Percentiles rank a stretch among this genome's conserved stretches.
phyloP scores from a whole-genome alignment of 2,888 invertebrate species.

The Crematogaster levior region DNA sequence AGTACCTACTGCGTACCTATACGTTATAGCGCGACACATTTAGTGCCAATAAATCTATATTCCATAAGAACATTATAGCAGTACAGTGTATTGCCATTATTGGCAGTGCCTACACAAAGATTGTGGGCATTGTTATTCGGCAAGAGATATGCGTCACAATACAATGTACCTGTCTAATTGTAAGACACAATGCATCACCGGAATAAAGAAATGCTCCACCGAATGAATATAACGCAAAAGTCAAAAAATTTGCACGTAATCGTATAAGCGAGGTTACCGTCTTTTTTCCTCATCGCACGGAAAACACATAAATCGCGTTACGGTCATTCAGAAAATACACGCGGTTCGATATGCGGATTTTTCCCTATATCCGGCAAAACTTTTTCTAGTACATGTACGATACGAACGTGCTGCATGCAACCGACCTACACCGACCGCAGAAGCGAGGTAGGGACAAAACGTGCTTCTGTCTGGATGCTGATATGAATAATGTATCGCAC shows the following conservation, averaged over 20 bases:
- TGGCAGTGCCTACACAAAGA: slow-evolving; percentile 11
- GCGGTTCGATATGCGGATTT: slow-evolving; percentile 31
- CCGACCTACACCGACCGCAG: slow-evolving; percentile 43
- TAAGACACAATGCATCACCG: not conserved
- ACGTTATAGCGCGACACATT: slow-evolving; percentile 25
- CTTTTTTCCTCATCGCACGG: not conserved
- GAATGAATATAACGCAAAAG: not conserved
- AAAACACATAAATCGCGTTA: slow-evolving; percentile 29
- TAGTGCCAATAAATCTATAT: slow-evolving; percentile 41
- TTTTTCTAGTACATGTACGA: slow-evolving; percentile 21
- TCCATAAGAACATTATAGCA: slow-evolving; percentile 25
- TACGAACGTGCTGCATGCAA: not conserved
- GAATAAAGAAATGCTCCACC: not conserved
- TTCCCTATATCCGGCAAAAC: slow-evolving; percentile 30
- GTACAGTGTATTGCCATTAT: not conserved
- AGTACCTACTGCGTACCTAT: slow-evolving; percentile 3
- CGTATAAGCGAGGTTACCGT: not conserved
- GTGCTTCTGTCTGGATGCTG: slow-evolving; percentile 69
- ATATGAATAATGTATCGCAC: slow-evolving; percentile 74
- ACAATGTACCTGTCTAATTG: not conserved
- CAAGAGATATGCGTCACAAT: not conserved
- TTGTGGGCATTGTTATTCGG: not conserved
- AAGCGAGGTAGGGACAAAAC: slow-evolving; percentile 64
- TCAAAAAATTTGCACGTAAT: slow-evolving; percentile 10
- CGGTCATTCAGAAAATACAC: slow-evolving; percentile 27